A percentile compares a stretch with the other conserved stretches of the same genome.
Evolutionary conservation across 2,113 vertebrate genomes (phyloP).

Genomic region (Austrofundulus limnaeus): DNA sequence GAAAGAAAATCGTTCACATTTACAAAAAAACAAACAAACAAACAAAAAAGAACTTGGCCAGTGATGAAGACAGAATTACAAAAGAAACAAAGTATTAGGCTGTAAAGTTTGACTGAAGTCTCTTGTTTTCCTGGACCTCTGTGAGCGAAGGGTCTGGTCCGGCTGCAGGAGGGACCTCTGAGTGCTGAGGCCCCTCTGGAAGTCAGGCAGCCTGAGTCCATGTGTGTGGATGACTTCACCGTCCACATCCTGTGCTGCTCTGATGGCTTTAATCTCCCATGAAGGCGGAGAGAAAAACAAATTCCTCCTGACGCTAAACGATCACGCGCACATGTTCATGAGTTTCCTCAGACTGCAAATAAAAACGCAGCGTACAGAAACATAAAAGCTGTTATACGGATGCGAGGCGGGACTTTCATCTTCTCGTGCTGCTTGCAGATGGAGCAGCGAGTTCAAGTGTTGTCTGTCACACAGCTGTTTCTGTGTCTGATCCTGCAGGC

Average conservation of each 20-base stretch:
- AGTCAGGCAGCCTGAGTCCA: slow-evolving; percentile 50
- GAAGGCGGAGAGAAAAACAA: slow-evolving; percentile 55
- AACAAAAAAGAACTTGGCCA: too few relatives aligned
- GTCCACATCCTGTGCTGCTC: slow-evolving; percentile 78
- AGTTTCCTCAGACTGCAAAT: slow-evolving; percentile 35
- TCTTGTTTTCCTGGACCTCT: slow-evolving; percentile 8
- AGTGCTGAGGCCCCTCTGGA: slow-evolving; percentile 57
- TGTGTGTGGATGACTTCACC: slow-evolving; percentile 79
- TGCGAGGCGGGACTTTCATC: slow-evolving; percentile 14
- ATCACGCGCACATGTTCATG: slow-evolving; percentile 39
- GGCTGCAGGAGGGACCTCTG: slow-evolving; percentile 38
- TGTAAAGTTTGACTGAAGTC: not conserved
- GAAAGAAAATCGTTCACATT: too few relatives aligned
- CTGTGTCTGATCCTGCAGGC: slow-evolving; percentile 76
- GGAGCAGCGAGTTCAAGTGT: slow-evolving; percentile 1
- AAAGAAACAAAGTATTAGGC: too few relatives aligned
- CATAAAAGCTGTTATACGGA: slow-evolving; percentile 14
- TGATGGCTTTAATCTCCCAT: slow-evolving; percentile 76
- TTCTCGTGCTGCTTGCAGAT: slow-evolving; percentile 9
- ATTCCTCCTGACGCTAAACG: slow-evolving; percentile 70
- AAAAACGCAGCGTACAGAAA: not conserved
- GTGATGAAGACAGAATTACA: too few relatives aligned
- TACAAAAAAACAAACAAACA: too few relatives aligned
- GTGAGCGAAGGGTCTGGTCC: slow-evolving; percentile 13
- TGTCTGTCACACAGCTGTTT: slow-evolving; percentile 22